Base-by-base conservation (phyloP, 2,888 invertebrate genomes). In the Crematogaster levior region DNA sequence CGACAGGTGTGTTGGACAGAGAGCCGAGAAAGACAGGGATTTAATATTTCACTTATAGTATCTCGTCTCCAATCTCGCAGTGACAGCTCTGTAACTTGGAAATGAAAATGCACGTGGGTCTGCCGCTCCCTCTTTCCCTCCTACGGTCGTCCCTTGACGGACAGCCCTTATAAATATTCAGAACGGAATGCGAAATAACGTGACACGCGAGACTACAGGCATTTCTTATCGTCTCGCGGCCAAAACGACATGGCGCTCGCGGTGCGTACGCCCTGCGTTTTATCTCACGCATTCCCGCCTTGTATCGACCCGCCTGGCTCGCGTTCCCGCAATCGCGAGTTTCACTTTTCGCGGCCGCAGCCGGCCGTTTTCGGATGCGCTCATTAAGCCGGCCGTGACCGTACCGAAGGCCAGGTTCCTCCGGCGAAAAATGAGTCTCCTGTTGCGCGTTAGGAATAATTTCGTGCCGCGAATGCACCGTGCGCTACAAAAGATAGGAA, bases 81-180 rank as follows among this genome's bases (percentile, higher is more conserved):
- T 89, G 93, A 93, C 93, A 92, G 91, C 88, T 90, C 89, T 60
- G 90, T 89, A 92, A 93, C 90, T 92, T 93, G 89, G 88, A 90
- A 93, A 93, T 92, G 92, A 92, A 92, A 93, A 93, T 91, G 92
- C 91, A 92, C 92, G 91, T 88, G 87, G 83, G 56, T 48, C 24
- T 53, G 61, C 61, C 24, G 5, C 61, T 6, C 21, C 15, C 72
- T 24, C 30, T 81, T 4, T 66, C 48, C 53, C 75, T n/a, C 21
- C n/a, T 37, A 15, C 60, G 51, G 24, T 30, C 48, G 6, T 30
- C 82, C 83, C 84, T 88, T 92, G 92, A 93, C 90, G 92, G 93
- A 92, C 92, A 91, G 91, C 88, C 92, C 92, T 93, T 93, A 93
- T 93, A 93, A 93, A 93, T 93, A 93, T 93, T 93, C 92, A 93